Evolutionary conservation across 2,888 invertebrate species (phyloP).

Genomic region (Myathropa florea): DNA sequence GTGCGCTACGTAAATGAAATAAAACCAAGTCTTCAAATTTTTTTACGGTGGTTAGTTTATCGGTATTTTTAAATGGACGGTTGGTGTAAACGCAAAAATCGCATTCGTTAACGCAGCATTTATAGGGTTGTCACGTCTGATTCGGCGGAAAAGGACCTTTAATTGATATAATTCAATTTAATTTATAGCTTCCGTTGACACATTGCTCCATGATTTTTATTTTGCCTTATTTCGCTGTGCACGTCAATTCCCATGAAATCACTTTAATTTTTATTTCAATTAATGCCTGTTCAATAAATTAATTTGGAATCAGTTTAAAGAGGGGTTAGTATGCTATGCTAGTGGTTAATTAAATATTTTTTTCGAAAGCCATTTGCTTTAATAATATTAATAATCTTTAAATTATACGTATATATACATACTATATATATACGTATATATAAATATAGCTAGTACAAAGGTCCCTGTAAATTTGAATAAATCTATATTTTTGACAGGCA

Average conservation of each 20-base stretch:
- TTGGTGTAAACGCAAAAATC: constrained; percentile 16
- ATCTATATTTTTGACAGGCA: too few species aligned
- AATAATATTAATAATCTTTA: neutral
- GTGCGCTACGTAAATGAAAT: neutral
- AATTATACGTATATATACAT: too few species aligned
- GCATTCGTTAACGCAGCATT: constrained; percentile 34
- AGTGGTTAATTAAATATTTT: constrained; percentile 24
- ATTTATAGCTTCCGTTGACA: constrained; percentile 47
- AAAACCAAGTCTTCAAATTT: neutral
- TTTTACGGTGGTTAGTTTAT: neutral
- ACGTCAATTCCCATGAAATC: constrained; percentile 22
- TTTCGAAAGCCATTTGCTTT: neutral
- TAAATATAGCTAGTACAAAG: too few species aligned
- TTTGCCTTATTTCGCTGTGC: neutral
- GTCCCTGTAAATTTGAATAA: too few species aligned
- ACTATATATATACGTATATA: too few species aligned
- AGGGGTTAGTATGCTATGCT: neutral
- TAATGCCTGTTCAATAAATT: constrained; percentile 59
- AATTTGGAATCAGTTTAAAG: constrained; percentile 45
- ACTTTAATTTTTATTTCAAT: constrained; percentile 50
- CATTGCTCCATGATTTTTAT: constrained; percentile 27
- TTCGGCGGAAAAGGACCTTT: constrained; percentile 37
- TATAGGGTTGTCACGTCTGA: constrained; percentile 44
- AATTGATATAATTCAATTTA: constrained; percentile 53
- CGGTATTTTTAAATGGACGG: constrained; percentile 9